phyloP scores from a whole-genome alignment of 2,888 invertebrate genomes.

The Phymatocera aterrima region DNA sequence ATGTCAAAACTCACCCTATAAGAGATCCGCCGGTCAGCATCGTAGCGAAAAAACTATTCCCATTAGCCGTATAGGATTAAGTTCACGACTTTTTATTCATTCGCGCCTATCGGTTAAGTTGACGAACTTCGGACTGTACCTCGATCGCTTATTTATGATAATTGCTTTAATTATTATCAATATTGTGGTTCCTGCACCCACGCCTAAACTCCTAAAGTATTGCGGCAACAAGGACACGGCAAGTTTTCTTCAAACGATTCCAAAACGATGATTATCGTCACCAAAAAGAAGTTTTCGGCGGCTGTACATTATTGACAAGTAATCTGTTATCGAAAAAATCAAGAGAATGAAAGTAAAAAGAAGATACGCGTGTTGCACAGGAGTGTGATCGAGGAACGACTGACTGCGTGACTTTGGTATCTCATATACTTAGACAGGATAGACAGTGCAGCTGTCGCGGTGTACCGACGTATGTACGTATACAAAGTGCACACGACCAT shows the following conservation, averaged over 20 bases:
- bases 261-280: background rate
- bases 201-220: background rate
- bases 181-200: background rate
- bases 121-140: background rate
- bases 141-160: too few relatives aligned
- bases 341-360: background rate
- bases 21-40: constrained; percentile 53
- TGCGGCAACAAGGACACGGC: background rate
- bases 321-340: background rate
- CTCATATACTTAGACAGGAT: constrained; percentile 29
- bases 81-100: background rate
- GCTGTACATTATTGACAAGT: background rate
- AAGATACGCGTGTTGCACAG: constrained; percentile 14
- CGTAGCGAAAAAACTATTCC: constrained; percentile 46
- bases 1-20: constrained; percentile 54
- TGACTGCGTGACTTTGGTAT: constrained; percentile 45
- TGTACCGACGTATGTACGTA: constrained; percentile 22
- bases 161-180: too few relatives aligned
- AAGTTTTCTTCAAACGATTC: background rate
- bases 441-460: constrained; percentile 43
- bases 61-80: background rate
- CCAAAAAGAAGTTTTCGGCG: background rate
- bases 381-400: constrained; percentile 38
- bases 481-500: background rate
- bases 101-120: background rate